A percentile compares a stretch with the other conserved stretches of the same genome.
These are phyloP conservation scores for Ostrea edulis DNA, from an alignment of 1,140 invertebrate species.

Conservation along the genomic window DNA sequence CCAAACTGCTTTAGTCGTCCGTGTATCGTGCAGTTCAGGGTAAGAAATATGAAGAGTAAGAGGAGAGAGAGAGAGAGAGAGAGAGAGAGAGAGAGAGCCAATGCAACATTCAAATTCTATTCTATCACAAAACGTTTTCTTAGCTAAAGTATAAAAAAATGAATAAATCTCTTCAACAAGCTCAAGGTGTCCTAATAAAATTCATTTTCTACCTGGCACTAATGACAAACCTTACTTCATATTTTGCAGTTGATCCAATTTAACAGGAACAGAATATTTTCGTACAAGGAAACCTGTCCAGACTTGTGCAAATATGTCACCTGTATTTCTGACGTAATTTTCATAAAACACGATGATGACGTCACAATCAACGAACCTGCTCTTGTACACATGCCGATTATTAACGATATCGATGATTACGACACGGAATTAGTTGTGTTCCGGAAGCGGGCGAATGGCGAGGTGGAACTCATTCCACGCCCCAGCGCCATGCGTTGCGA, in stretches of 20 bases:
- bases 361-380: constrained; percentile 53
- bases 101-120: no score
- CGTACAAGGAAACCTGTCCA: constrained; percentile 62
- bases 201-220: background rate
- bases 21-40: constrained; percentile 59
- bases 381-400: constrained; percentile 60
- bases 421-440: constrained; percentile 63
- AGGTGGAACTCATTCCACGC: constrained; percentile 53
- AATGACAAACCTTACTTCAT: background rate
- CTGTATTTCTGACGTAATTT: constrained; percentile 58
- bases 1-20: constrained; percentile 54
- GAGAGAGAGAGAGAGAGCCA: no score
- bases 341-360: constrained; percentile 59
- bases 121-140: no score
- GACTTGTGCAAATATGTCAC: constrained; percentile 56
- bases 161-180: no score
- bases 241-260: constrained; percentile 59
- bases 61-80: no score
- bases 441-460: constrained; percentile 53
- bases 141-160: no score
- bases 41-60: constrained; percentile 27
- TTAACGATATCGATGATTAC: constrained; percentile 62
- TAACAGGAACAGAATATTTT: constrained; percentile 61
- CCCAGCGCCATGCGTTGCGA: constrained; percentile 59
- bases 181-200: no score